Evolutionary conservation across 2,888 invertebrate species (phyloP).

Genomic region (Hedychridium roseum): DNA sequence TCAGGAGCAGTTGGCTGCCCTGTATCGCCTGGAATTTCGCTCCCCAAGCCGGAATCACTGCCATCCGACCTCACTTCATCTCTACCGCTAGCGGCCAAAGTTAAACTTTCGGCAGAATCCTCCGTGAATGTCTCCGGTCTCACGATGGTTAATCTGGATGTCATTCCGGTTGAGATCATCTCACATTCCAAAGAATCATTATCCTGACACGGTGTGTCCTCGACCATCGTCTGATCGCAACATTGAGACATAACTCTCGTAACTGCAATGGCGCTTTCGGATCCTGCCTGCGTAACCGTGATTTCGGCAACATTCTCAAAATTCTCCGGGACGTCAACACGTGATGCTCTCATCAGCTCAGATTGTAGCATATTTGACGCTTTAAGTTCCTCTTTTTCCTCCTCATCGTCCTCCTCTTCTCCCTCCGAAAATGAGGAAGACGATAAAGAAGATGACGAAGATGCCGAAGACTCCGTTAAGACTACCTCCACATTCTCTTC

Average conservation of each 20-base stretch:
- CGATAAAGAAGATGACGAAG: too few relatives aligned
- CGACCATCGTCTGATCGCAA: constrained; percentile 34
- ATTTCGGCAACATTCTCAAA: constrained; percentile 42
- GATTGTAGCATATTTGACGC: too few relatives aligned
- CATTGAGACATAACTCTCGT: constrained; percentile 20
- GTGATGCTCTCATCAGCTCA: too few relatives aligned
- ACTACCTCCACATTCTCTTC: constrained; percentile 23
- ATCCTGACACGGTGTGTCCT: constrained; percentile 38
- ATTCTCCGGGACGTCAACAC: constrained; percentile 19
- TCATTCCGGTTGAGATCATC: constrained; percentile 38
- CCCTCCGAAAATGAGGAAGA: too few relatives aligned
- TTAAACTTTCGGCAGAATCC: constrained; percentile 58
- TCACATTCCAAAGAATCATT: constrained; percentile 45
- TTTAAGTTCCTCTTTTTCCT: too few relatives aligned
- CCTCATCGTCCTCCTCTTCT: too few relatives aligned
- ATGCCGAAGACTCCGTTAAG: constrained; percentile 4
- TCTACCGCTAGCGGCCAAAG: constrained; percentile 50
- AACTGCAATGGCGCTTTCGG: constrained; percentile 48
- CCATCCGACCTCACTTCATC: constrained; percentile 75
- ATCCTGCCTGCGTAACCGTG: constrained; percentile 53
- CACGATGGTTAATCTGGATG: constrained; percentile 53
- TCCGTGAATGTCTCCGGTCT: constrained; percentile 57
- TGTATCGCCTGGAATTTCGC: constrained; percentile 74
- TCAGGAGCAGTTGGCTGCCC: constrained; percentile 59
- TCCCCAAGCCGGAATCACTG: constrained; percentile 84